A percentile compares a stretch with the other conserved stretches of the same genome.
phyloP scores from a whole-genome alignment of 2,113 vertebrate genomes.

The Lophochroa leadbeateri region DNA sequence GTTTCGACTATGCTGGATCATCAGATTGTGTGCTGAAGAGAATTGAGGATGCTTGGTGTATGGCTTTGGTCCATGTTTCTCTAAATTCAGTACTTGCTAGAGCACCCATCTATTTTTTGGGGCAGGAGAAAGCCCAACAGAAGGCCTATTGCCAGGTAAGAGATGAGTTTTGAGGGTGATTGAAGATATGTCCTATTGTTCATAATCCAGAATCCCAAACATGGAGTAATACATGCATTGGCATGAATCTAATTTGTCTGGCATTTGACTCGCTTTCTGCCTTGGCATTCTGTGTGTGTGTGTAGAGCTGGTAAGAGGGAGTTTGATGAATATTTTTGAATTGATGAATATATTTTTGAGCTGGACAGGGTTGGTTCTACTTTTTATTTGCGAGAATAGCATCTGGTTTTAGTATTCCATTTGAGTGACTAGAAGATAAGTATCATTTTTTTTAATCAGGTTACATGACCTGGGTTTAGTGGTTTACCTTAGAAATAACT shows the following conservation, averaged over 20 bases:
- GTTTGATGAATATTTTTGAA: not conserved
- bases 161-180: not conserved
- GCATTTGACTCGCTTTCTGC: not conserved
- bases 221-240: not conserved
- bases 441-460: not conserved
- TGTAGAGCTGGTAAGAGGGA: not conserved
- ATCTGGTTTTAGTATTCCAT: not conserved
- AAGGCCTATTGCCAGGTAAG: not conserved
- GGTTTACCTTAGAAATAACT: not conserved
- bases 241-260: not conserved
- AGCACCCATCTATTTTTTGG: not conserved
- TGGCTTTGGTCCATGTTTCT: not conserved
- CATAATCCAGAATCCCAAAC: not conserved
- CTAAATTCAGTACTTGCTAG: not conserved
- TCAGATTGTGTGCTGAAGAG: not conserved
- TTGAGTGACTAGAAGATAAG: not conserved
- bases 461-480: not conserved
- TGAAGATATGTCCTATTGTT: not conserved
- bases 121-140: not conserved
- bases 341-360: not conserved
- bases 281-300: not conserved
- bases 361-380: not conserved
- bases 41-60: not conserved
- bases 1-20: not conserved
- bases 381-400: not conserved